A percentile compares a stretch with the other conserved stretches of the same genome.
Conservation (phyloP, 2,888 invertebrate genomes). For the Brachyopa scutellaris region DNA sequence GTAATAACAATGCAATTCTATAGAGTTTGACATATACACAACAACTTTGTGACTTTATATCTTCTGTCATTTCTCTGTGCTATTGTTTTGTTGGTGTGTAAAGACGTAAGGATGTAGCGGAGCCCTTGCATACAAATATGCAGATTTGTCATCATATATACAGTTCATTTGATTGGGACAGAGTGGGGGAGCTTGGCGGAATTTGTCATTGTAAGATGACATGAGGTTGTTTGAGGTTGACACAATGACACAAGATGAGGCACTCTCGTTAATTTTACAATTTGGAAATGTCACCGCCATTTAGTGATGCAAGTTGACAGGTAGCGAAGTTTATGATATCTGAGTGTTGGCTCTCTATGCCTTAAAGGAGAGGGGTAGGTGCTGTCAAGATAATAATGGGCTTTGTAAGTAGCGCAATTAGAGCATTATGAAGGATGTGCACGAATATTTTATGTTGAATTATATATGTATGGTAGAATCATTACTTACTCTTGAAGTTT, state of each 20-base stretch:
- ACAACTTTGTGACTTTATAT: constrained; percentile 60
- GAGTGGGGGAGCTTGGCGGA: constrained; percentile 17
- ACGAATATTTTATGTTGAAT: no score
- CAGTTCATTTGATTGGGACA: background rate
- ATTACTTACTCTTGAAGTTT: no score
- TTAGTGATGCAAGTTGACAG: constrained; percentile 53
- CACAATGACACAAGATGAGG: constrained; percentile 64
- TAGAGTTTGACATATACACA: constrained; percentile 56
- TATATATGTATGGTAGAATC: no score
- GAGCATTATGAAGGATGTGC: constrained; percentile 3
- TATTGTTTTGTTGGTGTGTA: constrained; percentile 14
- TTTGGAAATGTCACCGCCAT: constrained; percentile 70
- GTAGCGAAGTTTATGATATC: constrained; percentile 14
- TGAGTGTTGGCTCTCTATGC: background rate
- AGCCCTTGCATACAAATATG: constrained; percentile 38
- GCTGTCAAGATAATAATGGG: constrained; percentile 1
- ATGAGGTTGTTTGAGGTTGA: constrained; percentile 65
- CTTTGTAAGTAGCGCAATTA: constrained; percentile 23
- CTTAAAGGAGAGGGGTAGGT: background rate
- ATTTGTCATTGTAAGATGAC: constrained; percentile 69
- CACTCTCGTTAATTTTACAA: constrained; percentile 68
- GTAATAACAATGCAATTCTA: constrained; percentile 68
- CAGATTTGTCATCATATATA: constrained; percentile 51
- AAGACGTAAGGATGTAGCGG: background rate
- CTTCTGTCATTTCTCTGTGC: constrained; percentile 52